A percentile compares a stretch with the other conserved stretches of the same genome.
These are phyloP conservation scores for Bellardia pandia DNA, from an alignment of 2,888 invertebrate species.

Conservation along the genomic window DNA sequence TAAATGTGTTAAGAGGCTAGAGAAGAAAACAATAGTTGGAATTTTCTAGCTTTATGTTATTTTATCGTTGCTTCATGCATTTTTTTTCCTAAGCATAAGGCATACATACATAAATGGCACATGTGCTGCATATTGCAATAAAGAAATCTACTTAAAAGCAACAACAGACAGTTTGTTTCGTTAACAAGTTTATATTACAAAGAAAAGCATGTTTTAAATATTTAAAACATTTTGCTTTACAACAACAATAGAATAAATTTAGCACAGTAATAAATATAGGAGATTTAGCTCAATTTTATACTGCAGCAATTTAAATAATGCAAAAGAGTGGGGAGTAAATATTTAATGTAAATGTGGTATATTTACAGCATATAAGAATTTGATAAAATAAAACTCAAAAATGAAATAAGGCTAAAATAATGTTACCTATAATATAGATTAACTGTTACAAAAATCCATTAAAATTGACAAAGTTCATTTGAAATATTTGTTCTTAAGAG, in stretches of 20 bases:
- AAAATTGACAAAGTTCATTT: too few species aligned
- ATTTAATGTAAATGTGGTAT: too few species aligned
- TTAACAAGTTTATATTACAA: slow-evolving; percentile 20
- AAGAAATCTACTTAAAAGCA: slow-evolving; percentile 5
- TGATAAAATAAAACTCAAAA: too few species aligned
- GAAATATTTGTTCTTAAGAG: too few species aligned
- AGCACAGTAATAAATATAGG: neutral
- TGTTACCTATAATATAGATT: too few species aligned
- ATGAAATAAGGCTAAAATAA: too few species aligned
- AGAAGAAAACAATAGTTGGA: too few species aligned
- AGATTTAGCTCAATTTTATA: neutral
- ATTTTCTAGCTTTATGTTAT: neutral
- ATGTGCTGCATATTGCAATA: neutral
- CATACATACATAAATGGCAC: neutral
- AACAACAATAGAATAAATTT: neutral
- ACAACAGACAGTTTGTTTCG: slow-evolving; percentile 9
- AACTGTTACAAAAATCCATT: too few species aligned
- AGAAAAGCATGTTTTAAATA: slow-evolving; percentile 13
- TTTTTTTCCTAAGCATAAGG: neutral
- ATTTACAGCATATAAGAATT: too few species aligned
- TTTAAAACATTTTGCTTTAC: neutral
- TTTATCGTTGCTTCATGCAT: neutral
- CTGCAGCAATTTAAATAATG: neutral
- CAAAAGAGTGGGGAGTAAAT: too few species aligned
- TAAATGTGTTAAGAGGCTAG: too few species aligned